These are phyloP conservation scores for Quiscalus mexicanus DNA, from an alignment of 2,113 vertebrate species.

Conservation along the genomic window DNA sequence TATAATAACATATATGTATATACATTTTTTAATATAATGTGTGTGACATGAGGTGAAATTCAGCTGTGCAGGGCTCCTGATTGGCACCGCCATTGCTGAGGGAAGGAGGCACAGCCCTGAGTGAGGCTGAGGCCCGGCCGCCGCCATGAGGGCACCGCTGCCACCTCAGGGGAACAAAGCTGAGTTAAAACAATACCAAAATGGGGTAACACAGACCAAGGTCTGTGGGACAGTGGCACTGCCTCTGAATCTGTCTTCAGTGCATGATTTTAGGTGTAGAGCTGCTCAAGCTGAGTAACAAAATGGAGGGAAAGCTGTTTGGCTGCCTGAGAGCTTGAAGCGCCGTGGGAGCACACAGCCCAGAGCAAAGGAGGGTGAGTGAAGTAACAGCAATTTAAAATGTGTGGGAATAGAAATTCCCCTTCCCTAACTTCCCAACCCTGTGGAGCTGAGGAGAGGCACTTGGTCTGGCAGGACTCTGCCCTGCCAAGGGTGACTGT, in stretches of 20 bases:
- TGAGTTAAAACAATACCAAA: fast-evolving
- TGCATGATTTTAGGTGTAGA: not conserved
- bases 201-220: not conserved
- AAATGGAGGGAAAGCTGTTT: not conserved
- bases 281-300: not conserved
- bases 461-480: not conserved
- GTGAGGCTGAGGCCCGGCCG: fast-evolving
- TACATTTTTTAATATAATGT: too few relatives aligned
- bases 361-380: not conserved
- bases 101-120: not conserved
- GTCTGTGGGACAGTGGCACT: too few relatives aligned
- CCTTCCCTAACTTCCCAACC: not conserved
- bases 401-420: not conserved
- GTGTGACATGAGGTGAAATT: not conserved
- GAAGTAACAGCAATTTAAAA: not conserved
- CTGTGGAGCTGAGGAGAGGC: not conserved
- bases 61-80: too few relatives aligned
- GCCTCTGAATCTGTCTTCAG: not conserved
- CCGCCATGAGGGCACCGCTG: not conserved
- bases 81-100: not conserved
- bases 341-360: not conserved
- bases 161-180: fast-evolving
- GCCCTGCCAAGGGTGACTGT: too few relatives aligned
- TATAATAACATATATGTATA: too few relatives aligned
- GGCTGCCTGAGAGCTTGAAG: not conserved